Conservation (phyloP, 2,797 vertebrate species). For the Ctenopoma multispine region DNA sequence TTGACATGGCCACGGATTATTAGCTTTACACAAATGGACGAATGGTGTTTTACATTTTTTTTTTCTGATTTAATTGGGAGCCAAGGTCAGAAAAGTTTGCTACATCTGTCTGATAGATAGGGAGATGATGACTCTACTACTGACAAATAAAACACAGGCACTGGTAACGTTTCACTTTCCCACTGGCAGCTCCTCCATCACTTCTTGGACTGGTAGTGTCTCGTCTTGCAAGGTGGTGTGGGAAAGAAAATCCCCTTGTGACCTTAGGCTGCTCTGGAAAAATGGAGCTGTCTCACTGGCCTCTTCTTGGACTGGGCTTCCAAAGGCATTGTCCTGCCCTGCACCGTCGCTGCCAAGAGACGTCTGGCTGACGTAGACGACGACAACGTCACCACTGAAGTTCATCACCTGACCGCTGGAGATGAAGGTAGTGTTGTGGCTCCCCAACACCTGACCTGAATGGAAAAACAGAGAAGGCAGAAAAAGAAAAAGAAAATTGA, state of each 20-base stretch:
- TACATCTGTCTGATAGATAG: not conserved
- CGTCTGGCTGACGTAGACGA: slow-evolving; percentile 94
- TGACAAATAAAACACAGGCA: slow-evolving; percentile 30
- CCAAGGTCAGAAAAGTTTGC: not conserved
- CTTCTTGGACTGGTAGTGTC: slow-evolving; percentile 81
- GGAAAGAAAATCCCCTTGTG: slow-evolving; percentile 53
- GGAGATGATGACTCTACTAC: slow-evolving; percentile 19
- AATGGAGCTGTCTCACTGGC: slow-evolving; percentile 82
- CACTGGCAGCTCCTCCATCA: slow-evolving; percentile 54
- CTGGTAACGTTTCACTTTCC: slow-evolving; percentile 62
- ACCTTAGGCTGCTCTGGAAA: slow-evolving; percentile 77
- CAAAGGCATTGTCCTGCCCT: slow-evolving; percentile 82
- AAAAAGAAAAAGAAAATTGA: not conserved
- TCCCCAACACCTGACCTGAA: slow-evolving; percentile 94
- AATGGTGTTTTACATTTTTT: not conserved
- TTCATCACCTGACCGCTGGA: slow-evolving; percentile 99
- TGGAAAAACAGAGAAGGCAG: not conserved
- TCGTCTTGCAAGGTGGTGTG: slow-evolving; percentile 61
- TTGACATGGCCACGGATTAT: not conserved
- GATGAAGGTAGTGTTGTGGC: slow-evolving; percentile 97
- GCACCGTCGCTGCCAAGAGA: slow-evolving; percentile 84
- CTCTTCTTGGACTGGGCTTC: slow-evolving; percentile 93
- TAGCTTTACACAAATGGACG: not conserved
- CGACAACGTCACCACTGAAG: slow-evolving; percentile 96
- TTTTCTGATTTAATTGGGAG: not conserved